Evolutionary conservation across 2,797 vertebrate genomes (phyloP).

Genomic region (Sus cebifrons): DNA sequence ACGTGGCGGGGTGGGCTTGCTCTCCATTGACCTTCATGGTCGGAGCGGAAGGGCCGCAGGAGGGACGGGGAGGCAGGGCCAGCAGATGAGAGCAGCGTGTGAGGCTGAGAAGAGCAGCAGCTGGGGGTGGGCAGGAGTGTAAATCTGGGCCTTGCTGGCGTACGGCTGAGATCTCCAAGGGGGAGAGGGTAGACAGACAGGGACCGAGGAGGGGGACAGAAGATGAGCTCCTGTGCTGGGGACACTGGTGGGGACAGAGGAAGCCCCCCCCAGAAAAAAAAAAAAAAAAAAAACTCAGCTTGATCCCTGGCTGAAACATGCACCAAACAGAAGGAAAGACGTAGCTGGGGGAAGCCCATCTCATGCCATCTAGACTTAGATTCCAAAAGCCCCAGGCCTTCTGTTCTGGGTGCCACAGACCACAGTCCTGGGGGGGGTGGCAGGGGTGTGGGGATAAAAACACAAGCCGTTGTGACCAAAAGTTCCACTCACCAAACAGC

Average conservation of each 20-base stretch:
- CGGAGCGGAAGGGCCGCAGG: not conserved
- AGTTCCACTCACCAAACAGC: no score
- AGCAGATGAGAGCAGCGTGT: not conserved
- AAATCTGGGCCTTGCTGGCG: accelerated
- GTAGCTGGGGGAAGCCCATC: not conserved
- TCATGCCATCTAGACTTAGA: no score
- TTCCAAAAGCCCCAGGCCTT: not conserved
- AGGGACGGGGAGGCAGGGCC: no score
- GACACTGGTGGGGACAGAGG: not conserved
- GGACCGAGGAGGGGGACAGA: not conserved
- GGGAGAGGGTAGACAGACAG: not conserved
- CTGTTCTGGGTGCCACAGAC: no score
- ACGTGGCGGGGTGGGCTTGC: no score
- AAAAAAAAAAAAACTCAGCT: not conserved
- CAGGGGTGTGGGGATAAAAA: not conserved
- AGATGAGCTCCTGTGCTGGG: accelerated
- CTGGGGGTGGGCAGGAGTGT: accelerated
- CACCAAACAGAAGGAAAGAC: not conserved
- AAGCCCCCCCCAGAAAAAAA: no score
- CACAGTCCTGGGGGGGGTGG: not conserved
- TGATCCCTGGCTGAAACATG: accelerated
- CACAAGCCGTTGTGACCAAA: not conserved
- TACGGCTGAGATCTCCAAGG: not conserved
- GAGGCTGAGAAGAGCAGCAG: no score
- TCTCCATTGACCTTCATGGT: not conserved